Percentiles rank a stretch among this genome's conserved stretches.
These are phyloP conservation scores for Cranoglanis bouderius DNA, from an alignment of 2,113 vertebrate species.

Conservation along the genomic window DNA sequence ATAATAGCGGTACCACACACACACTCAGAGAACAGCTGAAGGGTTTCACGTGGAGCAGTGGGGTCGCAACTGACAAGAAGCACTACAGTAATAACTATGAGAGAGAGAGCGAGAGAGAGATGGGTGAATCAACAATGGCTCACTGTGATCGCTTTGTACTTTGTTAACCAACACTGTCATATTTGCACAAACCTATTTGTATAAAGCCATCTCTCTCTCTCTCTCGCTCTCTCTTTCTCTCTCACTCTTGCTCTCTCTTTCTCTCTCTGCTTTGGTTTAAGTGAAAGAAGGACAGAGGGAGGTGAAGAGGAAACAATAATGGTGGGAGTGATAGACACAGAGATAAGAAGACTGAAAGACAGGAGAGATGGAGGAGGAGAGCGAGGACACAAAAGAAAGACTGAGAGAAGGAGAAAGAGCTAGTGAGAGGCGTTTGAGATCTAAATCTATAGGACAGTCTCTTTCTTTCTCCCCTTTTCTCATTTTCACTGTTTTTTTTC, in stretches of 20 bases:
- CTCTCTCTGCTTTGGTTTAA: neutral
- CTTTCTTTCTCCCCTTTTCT: neutral
- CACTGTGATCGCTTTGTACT: neutral
- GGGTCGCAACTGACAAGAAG: neutral
- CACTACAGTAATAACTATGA: neutral
- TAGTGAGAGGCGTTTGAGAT: neutral
- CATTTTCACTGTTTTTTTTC: neutral
- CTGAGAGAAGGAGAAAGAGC: neutral
- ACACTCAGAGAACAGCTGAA: slow-evolving; percentile 9
- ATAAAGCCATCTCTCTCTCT: neutral
- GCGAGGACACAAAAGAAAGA: slow-evolving; percentile 4
- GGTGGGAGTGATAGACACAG: slow-evolving; percentile 8
- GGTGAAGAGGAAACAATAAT: neutral
- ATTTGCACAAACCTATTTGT: neutral
- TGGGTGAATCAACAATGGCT: slow-evolving; percentile 1
- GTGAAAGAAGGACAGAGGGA: slow-evolving; percentile 2
- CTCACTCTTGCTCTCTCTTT: neutral
- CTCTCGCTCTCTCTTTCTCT: neutral
- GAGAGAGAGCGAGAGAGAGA: neutral
- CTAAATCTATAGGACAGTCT: neutral
- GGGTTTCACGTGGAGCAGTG: neutral
- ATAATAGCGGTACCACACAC: neutral
- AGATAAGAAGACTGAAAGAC: slow-evolving; percentile 1
- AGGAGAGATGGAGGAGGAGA: slow-evolving; percentile 2
- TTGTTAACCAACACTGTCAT: slow-evolving; percentile 17